phyloP scores from a whole-genome alignment of 2,797 vertebrate genomes.

The Syngnathus rostellatus region DNA sequence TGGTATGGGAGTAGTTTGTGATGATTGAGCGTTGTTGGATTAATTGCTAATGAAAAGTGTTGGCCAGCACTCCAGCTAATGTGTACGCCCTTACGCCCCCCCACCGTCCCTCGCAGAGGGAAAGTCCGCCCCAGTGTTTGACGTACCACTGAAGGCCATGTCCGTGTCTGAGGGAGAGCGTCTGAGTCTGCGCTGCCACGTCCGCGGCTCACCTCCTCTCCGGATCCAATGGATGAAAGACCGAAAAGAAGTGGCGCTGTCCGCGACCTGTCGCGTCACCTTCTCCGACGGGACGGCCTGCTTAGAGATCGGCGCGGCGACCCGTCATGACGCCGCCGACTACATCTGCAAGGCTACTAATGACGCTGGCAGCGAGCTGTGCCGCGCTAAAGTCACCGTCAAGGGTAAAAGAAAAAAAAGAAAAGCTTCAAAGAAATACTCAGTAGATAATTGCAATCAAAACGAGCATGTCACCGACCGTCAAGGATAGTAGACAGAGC shows the following conservation, averaged over 20 bases:
- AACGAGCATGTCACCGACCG: no score
- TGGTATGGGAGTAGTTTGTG: background rate
- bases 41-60: background rate
- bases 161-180: slow-evolving; percentile 76
- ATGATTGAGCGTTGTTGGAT: background rate
- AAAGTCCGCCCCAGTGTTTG: slow-evolving; percentile 84
- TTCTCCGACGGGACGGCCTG: slow-evolving; percentile 81
- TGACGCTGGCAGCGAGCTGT: slow-evolving; percentile 81
- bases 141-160: slow-evolving; percentile 78
- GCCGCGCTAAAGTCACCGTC: slow-evolving; percentile 84
- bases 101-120: slow-evolving; percentile 66
- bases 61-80: background rate
- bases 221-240: slow-evolving; percentile 92
- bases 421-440: no score
- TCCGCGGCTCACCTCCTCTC: slow-evolving; percentile 81
- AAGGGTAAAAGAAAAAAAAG: slow-evolving; percentile 71
- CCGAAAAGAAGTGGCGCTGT: slow-evolving; percentile 79
- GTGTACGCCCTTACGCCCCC: background rate
- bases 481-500: background rate
- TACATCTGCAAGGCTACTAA: slow-evolving; percentile 95
- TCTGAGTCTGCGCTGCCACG: slow-evolving; percentile 81
- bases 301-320: slow-evolving; percentile 73
- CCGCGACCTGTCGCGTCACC: slow-evolving; percentile 77
- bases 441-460: no score
- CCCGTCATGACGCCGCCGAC: slow-evolving; percentile 81